phyloP scores from a whole-genome alignment of 2,888 invertebrate genomes.

The Callosobruchus maculatus region DNA sequence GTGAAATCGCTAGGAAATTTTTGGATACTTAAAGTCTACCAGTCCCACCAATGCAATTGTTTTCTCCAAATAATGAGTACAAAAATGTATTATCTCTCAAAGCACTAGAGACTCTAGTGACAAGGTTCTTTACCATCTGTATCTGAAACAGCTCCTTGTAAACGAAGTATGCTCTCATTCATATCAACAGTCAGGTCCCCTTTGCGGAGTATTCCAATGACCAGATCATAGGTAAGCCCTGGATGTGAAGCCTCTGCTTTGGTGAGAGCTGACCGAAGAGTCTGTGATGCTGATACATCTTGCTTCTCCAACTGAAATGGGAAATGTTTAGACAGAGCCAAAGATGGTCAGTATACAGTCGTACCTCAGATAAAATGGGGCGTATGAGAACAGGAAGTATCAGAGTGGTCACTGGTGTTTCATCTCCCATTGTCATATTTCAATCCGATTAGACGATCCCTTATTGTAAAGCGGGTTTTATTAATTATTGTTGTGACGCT shows the following conservation, averaged over 20 bases:
- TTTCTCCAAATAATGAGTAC: no score
- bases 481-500: not conserved
- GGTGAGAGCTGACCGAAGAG: slow-evolving; percentile 82
- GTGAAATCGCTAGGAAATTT: no score
- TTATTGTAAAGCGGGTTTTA: not conserved
- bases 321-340: not conserved
- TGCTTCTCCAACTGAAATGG: slow-evolving; percentile 75
- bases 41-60: no score
- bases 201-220: slow-evolving; percentile 80
- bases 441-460: not conserved
- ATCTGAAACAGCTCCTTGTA: slow-evolving; percentile 84
- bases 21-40: no score
- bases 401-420: slow-evolving; percentile 86
- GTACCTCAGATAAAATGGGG: slow-evolving; percentile 87
- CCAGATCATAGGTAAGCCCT: slow-evolving; percentile 88
- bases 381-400: slow-evolving; percentile 89
- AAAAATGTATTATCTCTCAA: no score
- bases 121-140: slow-evolving; percentile 64
- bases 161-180: slow-evolving; percentile 87
- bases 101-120: no score
- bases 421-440: slow-evolving; percentile 90
- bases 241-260: slow-evolving; percentile 90
- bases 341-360: slow-evolving; percentile 12
- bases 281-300: slow-evolving; percentile 87
- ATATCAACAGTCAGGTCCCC: slow-evolving; percentile 87